Evolutionary conservation across 1,140 invertebrate species (phyloP), one percentile per base, ranked within the genome.

Genomic region (Asbolus verrucosus): DNA sequence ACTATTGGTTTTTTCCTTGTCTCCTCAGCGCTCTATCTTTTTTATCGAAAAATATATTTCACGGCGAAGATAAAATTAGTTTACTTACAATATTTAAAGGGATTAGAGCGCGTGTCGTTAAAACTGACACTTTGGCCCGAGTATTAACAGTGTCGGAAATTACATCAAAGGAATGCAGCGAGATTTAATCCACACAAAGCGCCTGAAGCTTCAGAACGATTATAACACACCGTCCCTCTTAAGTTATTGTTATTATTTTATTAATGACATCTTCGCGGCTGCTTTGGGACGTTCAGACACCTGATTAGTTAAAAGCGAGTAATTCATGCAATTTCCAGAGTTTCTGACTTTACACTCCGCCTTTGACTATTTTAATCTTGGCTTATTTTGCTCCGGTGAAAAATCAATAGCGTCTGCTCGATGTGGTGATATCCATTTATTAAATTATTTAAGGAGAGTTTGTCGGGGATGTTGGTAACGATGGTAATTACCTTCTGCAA

Each of bases 151-250:
- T 54, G 46, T 54, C 46, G 46, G 27, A 54, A 54, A 54, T 54
- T 54, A 54, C 46, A 54, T 54, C 46, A 54, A 54, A 54, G 46
- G 46, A 54, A 54, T 54, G 46, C 46, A 54, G 11, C 46, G 46
- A 54, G 46, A 54, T 54, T 54, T 54, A 54, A 54, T 54, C 59
- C 59, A 3, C 31, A 62, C 59, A 62, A 62, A 62, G 36, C 30
- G 59, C 59, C 18, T 16, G 15, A 62, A 62, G 36, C 59, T 62
- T 14, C 8, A 31, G 36, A 60, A 62, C 46, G 46, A 54, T 54
- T 54, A 54, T 27, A 54, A 54, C 46, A 8, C 19, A 6, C 9
- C 46, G 11, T 54, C 46, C 21, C 46, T 54, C 46, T 21, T 4
- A 27, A 27, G 21, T 54, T 54, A 54, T 54, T 54, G 46, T 54